These are phyloP conservation scores for Pomatostomus ruficeps DNA, from an alignment of 2,113 vertebrate genomes.

Conservation along the genomic window DNA sequence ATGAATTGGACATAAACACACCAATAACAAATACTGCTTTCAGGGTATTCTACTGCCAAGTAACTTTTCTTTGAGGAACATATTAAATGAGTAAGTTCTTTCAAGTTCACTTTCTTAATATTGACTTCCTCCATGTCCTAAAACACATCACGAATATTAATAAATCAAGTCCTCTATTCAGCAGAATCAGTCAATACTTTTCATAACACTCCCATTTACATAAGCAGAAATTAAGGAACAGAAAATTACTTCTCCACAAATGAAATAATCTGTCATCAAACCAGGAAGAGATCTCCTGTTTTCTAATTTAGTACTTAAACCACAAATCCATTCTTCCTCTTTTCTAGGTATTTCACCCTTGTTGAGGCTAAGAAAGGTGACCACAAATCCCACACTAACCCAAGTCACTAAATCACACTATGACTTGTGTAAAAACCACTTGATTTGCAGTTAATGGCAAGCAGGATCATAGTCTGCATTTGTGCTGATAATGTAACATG, in stretches of 20 bases:
- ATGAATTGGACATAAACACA: neutral
- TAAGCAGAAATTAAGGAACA: neutral
- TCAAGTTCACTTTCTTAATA: neutral
- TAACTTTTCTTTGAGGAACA: neutral
- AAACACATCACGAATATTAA: neutral
- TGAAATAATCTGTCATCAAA: neutral
- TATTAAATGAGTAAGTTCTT: neutral
- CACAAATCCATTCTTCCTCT: neutral
- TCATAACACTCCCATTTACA: neutral
- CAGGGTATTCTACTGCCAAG: neutral
- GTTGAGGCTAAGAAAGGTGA: neutral
- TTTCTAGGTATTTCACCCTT: neutral
- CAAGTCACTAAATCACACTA: neutral
- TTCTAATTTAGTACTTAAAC: neutral
- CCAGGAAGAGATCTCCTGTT: neutral
- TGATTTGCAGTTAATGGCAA: neutral
- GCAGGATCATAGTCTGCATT: neutral
- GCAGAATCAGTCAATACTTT: neutral
- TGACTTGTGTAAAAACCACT: neutral
- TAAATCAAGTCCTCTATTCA: neutral
- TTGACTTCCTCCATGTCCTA: neutral
- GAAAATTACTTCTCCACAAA: neutral
- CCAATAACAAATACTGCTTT: neutral
- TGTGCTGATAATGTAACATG: neutral
- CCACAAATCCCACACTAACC: neutral